Evolutionary conservation across 1,140 invertebrate species (phyloP).

Genomic region (Oedothorax gibbosus): DNA sequence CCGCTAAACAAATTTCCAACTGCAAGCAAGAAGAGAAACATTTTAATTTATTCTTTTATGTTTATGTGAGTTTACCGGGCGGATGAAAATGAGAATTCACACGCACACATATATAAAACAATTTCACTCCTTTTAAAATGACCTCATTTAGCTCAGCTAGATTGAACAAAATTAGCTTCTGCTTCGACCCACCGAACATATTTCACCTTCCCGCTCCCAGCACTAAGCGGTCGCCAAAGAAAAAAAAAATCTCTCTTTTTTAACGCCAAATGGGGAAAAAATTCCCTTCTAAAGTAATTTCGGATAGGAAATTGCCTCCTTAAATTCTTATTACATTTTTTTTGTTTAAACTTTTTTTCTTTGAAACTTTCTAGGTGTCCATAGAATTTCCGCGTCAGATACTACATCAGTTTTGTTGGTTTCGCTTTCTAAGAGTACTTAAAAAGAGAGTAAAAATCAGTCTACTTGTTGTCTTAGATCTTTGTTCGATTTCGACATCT

Average conservation of each 20-base stretch:
- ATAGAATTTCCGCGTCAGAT: conserved; percentile 15
- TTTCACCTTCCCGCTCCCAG: background rate
- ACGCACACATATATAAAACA: conserved; percentile 3
- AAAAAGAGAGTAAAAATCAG: no score
- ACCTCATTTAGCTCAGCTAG: conserved; percentile 23
- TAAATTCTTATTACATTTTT: conserved; percentile 46
- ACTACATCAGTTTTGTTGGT: background rate
- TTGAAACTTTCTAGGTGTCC: conserved; percentile 17
- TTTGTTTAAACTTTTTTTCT: conserved; percentile 8
- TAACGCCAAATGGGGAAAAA: conserved; percentile 28
- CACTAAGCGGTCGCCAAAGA: conserved; percentile 11
- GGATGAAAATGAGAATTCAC: conserved; percentile 28
- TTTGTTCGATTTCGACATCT: no score
- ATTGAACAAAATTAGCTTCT: conserved; percentile 33
- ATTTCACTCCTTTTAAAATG: conserved; percentile 24
- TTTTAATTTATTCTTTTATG: background rate
- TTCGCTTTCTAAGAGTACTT: background rate
- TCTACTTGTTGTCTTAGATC: no score
- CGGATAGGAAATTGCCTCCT: conserved; percentile 49
- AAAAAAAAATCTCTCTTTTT: conserved; percentile 19
- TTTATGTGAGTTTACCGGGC: background rate
- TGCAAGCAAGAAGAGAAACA: background rate
- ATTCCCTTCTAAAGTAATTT: conserved; percentile 34
- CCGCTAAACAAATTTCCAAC: no score
- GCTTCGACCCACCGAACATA: background rate